phyloP scores from a whole-genome alignment of 1,140 invertebrate genomes.

The Caenorhabditis remanei region DNA sequence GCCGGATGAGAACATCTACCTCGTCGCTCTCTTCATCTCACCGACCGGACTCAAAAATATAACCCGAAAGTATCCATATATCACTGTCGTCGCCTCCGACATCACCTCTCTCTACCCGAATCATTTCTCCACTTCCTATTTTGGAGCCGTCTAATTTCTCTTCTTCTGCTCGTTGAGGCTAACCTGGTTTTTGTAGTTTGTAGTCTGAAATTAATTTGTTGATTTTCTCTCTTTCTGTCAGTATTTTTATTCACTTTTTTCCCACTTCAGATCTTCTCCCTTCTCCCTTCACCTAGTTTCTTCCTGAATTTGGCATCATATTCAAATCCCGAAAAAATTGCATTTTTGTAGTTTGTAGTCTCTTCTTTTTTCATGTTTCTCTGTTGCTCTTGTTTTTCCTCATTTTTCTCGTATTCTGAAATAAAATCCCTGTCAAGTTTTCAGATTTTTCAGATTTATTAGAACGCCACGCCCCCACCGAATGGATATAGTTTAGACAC shows the following conservation, averaged over 20 bases:
- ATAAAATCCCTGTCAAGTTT: no score
- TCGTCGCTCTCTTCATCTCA: conserved; percentile 70
- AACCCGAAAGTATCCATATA: conserved; percentile 60
- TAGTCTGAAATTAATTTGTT: not conserved
- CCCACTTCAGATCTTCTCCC: not conserved
- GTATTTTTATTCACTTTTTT: conserved; percentile 37
- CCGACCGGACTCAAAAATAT: conserved; percentile 65
- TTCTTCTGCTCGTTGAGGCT: not conserved
- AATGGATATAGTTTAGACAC: no score
- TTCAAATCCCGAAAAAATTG: no score
- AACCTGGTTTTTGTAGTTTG: conserved; percentile 3
- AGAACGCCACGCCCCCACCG: no score
- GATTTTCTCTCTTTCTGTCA: not conserved
- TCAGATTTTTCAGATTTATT: no score
- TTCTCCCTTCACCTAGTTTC: not conserved
- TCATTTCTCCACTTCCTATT: conserved; percentile 46
- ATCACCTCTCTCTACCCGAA: conserved; percentile 29
- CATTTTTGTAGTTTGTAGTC: no score
- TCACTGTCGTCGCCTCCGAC: conserved; percentile 61
- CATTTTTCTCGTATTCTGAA: no score
- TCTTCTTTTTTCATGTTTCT: no score
- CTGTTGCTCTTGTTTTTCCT: no score
- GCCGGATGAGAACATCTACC: conserved; percentile 69
- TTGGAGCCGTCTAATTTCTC: conserved; percentile 12
- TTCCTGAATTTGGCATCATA: no score